phyloP scores from a whole-genome alignment of 2,888 invertebrate species.

The Athalia cordata region DNA sequence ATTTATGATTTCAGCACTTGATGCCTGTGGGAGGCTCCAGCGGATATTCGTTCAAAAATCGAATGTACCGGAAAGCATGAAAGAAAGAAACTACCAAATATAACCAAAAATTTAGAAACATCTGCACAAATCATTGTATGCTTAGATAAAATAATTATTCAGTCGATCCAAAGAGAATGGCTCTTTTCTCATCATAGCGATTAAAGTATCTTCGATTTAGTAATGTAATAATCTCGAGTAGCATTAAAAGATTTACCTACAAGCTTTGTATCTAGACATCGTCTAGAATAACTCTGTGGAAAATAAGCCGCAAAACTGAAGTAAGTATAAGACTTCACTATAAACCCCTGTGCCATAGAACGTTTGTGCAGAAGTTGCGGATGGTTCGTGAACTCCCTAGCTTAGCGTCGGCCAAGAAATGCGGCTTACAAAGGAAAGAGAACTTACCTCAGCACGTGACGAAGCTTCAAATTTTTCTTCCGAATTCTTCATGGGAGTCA shows the following conservation, averaged over 20 bases:
- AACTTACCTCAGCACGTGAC: conserved; percentile 23
- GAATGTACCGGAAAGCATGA: too few relatives aligned
- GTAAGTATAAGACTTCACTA: not conserved
- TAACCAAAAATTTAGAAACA: too few relatives aligned
- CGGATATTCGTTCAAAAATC: too few relatives aligned
- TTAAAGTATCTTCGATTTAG: too few relatives aligned
- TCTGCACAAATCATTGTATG: too few relatives aligned
- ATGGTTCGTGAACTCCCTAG: not conserved
- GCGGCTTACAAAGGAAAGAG: conserved; percentile 1
- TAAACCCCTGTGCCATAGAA: not conserved
- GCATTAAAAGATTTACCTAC: not conserved
- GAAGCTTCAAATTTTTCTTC: conserved; percentile 28
- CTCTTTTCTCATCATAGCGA: too few relatives aligned
- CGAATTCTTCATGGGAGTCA: not conserved
- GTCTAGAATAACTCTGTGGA: not conserved
- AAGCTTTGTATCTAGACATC: not conserved
- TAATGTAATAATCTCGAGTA: not conserved
- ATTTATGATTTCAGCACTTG: too few relatives aligned
- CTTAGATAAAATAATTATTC: too few relatives aligned
- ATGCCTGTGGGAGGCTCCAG: too few relatives aligned
- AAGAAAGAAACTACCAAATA: too few relatives aligned
- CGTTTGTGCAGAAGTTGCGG: conserved; percentile 5
- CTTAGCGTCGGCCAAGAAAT: not conserved
- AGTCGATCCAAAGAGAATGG: too few relatives aligned
- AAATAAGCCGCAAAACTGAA: not conserved